Evolutionary conservation across 2,888 invertebrate species (phyloP).

Genomic region (Drosophila paramelanica): DNA sequence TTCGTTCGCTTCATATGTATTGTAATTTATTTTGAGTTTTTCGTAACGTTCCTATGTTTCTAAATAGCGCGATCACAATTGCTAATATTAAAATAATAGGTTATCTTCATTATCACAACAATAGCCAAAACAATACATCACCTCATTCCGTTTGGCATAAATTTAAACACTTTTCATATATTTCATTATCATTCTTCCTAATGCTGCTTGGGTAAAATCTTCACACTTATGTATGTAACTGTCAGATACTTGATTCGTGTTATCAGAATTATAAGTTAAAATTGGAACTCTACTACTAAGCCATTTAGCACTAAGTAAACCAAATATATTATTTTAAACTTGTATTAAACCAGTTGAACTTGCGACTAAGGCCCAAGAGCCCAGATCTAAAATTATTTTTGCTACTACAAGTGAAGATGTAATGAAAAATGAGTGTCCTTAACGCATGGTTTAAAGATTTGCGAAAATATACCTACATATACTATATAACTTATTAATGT

Average conservation of each 20-base stretch:
- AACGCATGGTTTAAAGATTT: slow-evolving; percentile 56
- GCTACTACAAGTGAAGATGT: slow-evolving; percentile 8
- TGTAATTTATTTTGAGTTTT: slow-evolving; percentile 54
- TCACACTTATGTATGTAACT: slow-evolving; percentile 26
- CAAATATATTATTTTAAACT: slow-evolving; percentile 58
- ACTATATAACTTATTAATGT: slow-evolving; percentile 48
- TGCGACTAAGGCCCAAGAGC: slow-evolving; percentile 15
- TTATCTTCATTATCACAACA: slow-evolving; percentile 37
- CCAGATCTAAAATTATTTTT: slow-evolving; percentile 20
- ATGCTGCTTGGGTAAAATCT: slow-evolving; percentile 71
- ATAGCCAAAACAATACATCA: slow-evolving; percentile 24
- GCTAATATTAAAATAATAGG: slow-evolving; percentile 23
- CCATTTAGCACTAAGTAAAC: slow-evolving; percentile 67
- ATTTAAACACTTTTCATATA: slow-evolving; percentile 1
- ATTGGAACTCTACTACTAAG: slow-evolving; percentile 50
- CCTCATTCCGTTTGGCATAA: slow-evolving; percentile 30
- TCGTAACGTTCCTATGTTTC: slow-evolving; percentile 72
- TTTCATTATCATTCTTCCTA: slow-evolving; percentile 19
- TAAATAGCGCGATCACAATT: slow-evolving; percentile 15
- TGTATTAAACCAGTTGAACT: slow-evolving; percentile 32
- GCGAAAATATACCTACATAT: slow-evolving; percentile 39
- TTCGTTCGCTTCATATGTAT: slow-evolving; percentile 45
- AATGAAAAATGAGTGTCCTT: slow-evolving; percentile 68
- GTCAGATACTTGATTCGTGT: slow-evolving; percentile 20
- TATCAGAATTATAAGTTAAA: slow-evolving; percentile 8